A percentile compares a stretch with the other conserved stretches of the same genome.
Conservation (phyloP, 1,140 invertebrate genomes). For the Pantala flavescens region DNA sequence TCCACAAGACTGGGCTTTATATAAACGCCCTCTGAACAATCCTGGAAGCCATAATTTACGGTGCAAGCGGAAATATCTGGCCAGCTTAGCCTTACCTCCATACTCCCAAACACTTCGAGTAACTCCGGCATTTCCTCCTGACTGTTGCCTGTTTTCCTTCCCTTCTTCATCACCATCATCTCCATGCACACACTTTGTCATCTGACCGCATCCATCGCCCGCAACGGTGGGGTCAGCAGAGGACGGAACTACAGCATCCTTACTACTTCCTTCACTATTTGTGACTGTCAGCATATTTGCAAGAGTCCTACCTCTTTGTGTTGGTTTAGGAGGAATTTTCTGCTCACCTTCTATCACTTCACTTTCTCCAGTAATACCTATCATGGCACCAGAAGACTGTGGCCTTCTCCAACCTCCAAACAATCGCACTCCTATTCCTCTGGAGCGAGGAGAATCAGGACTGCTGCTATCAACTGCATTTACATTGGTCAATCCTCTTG, state of each 20-base stretch:
- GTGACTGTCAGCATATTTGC: background rate
- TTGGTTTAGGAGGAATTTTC: too few relatives aligned
- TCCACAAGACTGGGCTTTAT: background rate
- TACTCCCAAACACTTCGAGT: background rate
- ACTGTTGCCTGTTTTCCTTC: background rate
- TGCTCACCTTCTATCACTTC: too few relatives aligned
- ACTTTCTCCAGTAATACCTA: background rate
- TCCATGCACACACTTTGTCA: background rate
- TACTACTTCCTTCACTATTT: background rate
- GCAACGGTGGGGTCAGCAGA: background rate
- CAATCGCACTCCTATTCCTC: background rate
- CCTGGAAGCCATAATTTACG: conserved; percentile 10
- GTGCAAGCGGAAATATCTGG: conserved; percentile 11
- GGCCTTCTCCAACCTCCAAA: background rate
- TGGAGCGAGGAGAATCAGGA: background rate
- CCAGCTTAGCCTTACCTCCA: background rate
- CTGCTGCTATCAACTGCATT: background rate
- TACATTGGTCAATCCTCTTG: conserved; percentile 27
- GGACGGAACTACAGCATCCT: background rate
- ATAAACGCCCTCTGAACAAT: background rate
- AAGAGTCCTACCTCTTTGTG: background rate
- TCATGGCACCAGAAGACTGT: background rate
- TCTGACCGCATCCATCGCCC: background rate
- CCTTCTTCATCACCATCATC: background rate
- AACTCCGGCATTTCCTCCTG: background rate